Percentiles rank a stretch among this genome's conserved stretches.
phyloP scores from a whole-genome alignment of 2,888 invertebrate species.

The Agrilus cyanescens region DNA sequence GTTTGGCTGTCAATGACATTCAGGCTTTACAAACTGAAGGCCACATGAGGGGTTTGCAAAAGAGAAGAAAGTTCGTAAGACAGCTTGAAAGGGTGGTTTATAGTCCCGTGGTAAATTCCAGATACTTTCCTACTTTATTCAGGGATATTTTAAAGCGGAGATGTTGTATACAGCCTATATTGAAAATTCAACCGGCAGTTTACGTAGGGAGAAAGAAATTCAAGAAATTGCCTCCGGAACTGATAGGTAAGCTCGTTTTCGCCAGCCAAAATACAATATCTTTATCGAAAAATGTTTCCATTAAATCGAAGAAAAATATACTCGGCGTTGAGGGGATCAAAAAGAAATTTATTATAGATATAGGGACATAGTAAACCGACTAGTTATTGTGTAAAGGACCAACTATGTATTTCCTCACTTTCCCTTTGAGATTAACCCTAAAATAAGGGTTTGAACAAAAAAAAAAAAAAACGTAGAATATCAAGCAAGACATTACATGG shows the following conservation, averaged over 20 bases:
- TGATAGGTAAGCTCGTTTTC: conserved; percentile 19
- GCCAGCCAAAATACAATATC: too few relatives aligned
- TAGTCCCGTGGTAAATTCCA: conserved; percentile 9
- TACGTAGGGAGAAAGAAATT: conserved; percentile 15
- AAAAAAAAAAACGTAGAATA: too few relatives aligned
- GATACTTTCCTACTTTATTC: conserved; percentile 13
- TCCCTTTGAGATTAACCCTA: too few relatives aligned
- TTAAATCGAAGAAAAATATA: too few relatives aligned
- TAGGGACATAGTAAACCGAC: too few relatives aligned
- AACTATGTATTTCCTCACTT: too few relatives aligned
- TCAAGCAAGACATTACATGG: too few relatives aligned
- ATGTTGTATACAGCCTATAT: conserved; percentile 11
- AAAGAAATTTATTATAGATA: too few relatives aligned
- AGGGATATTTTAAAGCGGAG: conserved; percentile 12
- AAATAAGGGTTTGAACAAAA: too few relatives aligned
- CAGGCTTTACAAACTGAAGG: conserved; percentile 28
- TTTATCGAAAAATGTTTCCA: too few relatives aligned
- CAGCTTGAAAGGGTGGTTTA: conserved; percentile 30
- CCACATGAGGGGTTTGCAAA: conserved; percentile 28
- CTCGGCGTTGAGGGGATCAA: too few relatives aligned
- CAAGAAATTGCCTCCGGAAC: conserved; percentile 20
- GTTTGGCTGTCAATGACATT: conserved; percentile 44
- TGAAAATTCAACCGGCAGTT: conserved; percentile 12
- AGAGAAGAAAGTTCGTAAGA: conserved; percentile 31
- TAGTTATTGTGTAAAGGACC: too few relatives aligned